Conservation (phyloP, 1,140 invertebrate genomes). For the Ostrea denselamellosa region DNA sequence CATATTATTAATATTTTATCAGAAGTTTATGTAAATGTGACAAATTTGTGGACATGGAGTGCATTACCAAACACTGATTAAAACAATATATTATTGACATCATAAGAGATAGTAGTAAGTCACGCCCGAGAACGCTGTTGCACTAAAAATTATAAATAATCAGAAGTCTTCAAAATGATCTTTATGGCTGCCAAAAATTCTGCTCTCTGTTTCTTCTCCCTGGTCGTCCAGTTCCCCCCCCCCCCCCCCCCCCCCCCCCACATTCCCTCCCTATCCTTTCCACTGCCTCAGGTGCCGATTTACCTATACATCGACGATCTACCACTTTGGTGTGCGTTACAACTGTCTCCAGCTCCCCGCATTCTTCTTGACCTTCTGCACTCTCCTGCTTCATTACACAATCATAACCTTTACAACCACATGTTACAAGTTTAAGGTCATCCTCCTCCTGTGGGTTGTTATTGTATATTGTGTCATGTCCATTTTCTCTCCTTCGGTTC, state of each 20-base stretch:
- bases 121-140: background rate
- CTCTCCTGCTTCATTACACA: slow-evolving; percentile 14
- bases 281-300: no score
- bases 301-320: background rate
- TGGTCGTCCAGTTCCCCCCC: background rate
- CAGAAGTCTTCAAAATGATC: background rate
- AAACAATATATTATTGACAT: background rate
- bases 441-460: background rate
- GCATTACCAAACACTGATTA: background rate
- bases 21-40: slow-evolving; percentile 22
- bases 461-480: background rate
- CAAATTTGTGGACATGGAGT: slow-evolving; percentile 11
- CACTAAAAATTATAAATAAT: background rate
- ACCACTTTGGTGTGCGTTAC: background rate
- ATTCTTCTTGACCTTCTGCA: background rate
- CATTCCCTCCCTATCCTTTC: no score
- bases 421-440: background rate
- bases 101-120: no score
- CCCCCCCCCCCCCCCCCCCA: no score
- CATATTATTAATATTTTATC: slow-evolving; percentile 27
- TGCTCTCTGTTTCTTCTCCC: background rate
- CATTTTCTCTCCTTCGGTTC: background rate
- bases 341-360: background rate
- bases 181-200: background rate
- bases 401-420: background rate